Evolutionary conservation across 2,797 vertebrate genomes (phyloP).

Genomic region (Orestias chungarensis): DNA sequence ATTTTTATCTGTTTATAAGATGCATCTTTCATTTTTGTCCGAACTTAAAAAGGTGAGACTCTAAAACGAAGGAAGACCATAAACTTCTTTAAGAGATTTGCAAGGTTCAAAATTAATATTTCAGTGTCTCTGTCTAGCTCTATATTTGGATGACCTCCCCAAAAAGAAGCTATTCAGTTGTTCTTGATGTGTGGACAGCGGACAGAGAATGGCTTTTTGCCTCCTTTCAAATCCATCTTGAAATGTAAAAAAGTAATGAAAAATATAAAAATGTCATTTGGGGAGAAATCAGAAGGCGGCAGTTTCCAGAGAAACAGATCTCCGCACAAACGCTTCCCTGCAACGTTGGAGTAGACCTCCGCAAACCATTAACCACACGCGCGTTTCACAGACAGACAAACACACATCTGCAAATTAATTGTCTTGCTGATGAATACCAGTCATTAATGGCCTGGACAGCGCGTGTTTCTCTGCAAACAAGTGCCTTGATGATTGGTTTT

Average conservation of each 20-base stretch:
- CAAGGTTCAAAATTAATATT: conserved; percentile 58
- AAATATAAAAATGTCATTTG: conserved; percentile 23
- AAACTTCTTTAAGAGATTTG: conserved; percentile 57
- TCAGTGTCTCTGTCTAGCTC: conserved; percentile 44
- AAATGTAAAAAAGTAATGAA: conserved; percentile 6
- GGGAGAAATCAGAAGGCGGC: not conserved
- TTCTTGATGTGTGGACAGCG: conserved; percentile 54
- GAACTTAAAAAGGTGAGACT: not conserved
- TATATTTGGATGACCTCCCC: conserved; percentile 52
- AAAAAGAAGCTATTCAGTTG: conserved; percentile 47
- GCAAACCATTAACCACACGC: not conserved
- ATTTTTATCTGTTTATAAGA: not conserved
- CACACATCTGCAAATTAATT: conserved; percentile 65
- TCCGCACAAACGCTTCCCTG: conserved; percentile 41
- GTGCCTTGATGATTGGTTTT: conserved; percentile 74
- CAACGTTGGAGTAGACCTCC: conserved; percentile 37
- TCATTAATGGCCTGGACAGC: conserved; percentile 55
- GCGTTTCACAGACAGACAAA: conserved; percentile 54
- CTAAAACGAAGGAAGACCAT: conserved; percentile 30
- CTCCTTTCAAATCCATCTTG: conserved; percentile 3
- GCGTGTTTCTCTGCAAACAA: conserved; percentile 57
- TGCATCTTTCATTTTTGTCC: not conserved
- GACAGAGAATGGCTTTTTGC: conserved; percentile 31
- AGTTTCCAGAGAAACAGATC: not conserved
- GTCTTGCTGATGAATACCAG: conserved; percentile 69